Evolutionary conservation across 2,797 vertebrate genomes (phyloP).

Genomic region (Spinus olivaceus): DNA sequence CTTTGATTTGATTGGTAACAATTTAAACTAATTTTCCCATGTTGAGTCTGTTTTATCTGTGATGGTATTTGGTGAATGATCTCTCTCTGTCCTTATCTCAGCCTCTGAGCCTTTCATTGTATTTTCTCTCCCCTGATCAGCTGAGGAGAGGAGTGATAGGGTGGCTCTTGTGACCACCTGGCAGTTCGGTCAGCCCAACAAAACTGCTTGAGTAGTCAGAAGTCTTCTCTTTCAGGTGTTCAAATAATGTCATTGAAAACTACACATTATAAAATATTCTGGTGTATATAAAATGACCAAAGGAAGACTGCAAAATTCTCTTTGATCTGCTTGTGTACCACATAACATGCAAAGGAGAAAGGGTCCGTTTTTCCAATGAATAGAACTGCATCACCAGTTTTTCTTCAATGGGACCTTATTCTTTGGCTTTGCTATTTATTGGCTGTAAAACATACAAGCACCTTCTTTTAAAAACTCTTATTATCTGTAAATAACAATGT

Average conservation of each 20-base stretch:
- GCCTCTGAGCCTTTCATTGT: not conserved
- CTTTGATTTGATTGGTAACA: not conserved
- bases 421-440: not conserved
- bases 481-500: not conserved
- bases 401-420: not conserved
- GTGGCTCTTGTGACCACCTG: not conserved
- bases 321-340: not conserved
- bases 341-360: not conserved
- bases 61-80: not conserved
- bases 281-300: not conserved
- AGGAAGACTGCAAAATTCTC: not conserved
- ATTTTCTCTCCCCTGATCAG: not conserved
- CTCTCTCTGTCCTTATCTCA: not conserved
- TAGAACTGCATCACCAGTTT: not conserved
- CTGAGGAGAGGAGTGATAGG: not conserved
- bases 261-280: not conserved
- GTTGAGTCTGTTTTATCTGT: not conserved
- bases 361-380: not conserved
- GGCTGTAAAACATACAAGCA: not conserved
- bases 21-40: not conserved
- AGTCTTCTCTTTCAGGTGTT: not conserved
- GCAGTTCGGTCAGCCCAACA: not conserved
- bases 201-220: not conserved
- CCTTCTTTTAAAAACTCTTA: not conserved
- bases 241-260: not conserved